Evolutionary conservation across 1,140 invertebrate species (phyloP), one percentile per base, ranked within the genome.

Genomic region (Drosophila sp.): DNA sequence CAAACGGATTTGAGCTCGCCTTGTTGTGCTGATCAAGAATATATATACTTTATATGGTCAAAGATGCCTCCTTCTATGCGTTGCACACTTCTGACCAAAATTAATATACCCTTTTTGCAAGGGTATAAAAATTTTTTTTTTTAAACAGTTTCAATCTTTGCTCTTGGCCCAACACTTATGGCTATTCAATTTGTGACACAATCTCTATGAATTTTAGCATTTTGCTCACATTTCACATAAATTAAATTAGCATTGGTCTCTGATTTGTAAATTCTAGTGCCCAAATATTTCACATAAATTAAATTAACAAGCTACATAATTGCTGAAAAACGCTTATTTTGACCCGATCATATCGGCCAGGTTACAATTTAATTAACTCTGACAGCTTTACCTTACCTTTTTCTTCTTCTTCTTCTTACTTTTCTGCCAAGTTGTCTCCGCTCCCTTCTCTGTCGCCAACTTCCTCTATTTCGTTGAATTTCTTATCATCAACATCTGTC

Each of bases 361-460:
- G 80, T 81, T 54, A 73, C 78, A 75, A 86, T 86, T 80, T 85
- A 85, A 85, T 85, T 85, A 85, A 84, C 78, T 77, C 72, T 83
- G 78, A 84, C 80, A 72, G 63, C 7, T 27, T 50, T 50, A 70
- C 60, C 66, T 81, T 75, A 69, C 78, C 82, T 81, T 79, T 75
- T 77, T 80, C 68, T 47, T 64, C 25, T n/a, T 32, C 44, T 27
- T 27, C 44, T 50, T 23, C 23, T 23, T 41, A 3, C 17, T 3
- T 38, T 5, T 38, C 35, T 41, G 2, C n/a, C 40, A 11, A 11
- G 35, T 38, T 38, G 35, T 50, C 2, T 47, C 17, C 7, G 1
- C 27, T 27, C 17, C 44, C 6, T 7, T 38, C 11, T 38, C 35
- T 10, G 35, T 38, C 11, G 35, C 35, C 35, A 17, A 47, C 44